These are phyloP conservation scores for Crambe crambe DNA, from an alignment of 37 sponge, comb jelly and placozoan species.

Conservation along the genomic window DNA sequence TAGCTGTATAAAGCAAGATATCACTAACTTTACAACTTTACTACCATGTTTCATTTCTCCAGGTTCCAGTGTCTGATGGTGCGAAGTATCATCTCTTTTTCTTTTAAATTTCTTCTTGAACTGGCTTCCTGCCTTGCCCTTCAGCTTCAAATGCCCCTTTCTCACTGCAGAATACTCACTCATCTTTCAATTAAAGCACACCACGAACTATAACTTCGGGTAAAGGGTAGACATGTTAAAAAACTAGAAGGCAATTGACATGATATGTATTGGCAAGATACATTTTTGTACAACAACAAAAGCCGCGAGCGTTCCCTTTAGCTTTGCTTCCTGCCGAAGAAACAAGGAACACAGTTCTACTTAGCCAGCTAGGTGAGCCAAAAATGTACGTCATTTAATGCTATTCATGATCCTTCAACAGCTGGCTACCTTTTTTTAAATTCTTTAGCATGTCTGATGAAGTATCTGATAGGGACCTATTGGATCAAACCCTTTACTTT, in stretches of 20 bases:
- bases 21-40: not conserved
- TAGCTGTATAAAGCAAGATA: no score
- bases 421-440: no score
- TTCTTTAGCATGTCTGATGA: slow-evolving; percentile 1
- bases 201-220: not conserved
- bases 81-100: not conserved
- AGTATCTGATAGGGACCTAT: slow-evolving; percentile 10
- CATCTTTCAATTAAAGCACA: slow-evolving; percentile 25
- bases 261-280: no score
- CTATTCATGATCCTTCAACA: no score
- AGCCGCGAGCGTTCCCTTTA: no score
- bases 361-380: no score
- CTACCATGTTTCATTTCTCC: slow-evolving; percentile 46
- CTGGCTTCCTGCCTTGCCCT: slow-evolving; percentile 10
- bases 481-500: slow-evolving; percentile 53
- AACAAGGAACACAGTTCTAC: no score
- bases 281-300: no score
- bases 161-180: slow-evolving; percentile 51
- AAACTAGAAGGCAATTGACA: no score
- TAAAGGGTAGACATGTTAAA: no score
- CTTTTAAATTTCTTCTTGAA: slow-evolving; percentile 29
- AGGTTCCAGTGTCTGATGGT: slow-evolving; percentile 4
- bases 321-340: no score
- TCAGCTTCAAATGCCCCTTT: slow-evolving; percentile 62
- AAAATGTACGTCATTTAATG: no score